Percentiles rank a stretch among this genome's conserved stretches.
These are phyloP conservation scores for Thumatha senex DNA, from an alignment of 2,888 invertebrate species.

Conservation along the genomic window DNA sequence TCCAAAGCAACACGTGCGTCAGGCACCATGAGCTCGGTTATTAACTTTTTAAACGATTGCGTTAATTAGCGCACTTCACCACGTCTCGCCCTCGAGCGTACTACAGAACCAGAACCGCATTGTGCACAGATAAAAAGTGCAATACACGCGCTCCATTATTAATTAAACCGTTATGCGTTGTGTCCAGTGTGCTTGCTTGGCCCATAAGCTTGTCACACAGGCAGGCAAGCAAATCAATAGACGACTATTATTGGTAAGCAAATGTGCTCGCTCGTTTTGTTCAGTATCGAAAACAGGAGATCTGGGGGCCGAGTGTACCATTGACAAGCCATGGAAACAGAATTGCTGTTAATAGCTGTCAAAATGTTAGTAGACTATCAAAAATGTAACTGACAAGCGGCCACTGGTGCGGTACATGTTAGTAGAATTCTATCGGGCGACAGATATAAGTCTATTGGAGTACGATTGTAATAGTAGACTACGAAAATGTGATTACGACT, in stretches of 20 bases:
- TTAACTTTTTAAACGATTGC: conserved; percentile 79
- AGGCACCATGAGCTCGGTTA: conserved; percentile 71
- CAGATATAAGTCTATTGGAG: no score
- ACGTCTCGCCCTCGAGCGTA: conserved; percentile 59
- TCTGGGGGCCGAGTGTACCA: no score
- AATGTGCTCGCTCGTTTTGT: not conserved
- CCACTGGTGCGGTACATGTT: no score
- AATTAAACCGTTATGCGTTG: conserved; percentile 58
- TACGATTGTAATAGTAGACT: no score
- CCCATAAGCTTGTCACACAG: conserved; percentile 20
- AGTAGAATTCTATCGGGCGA: no score
- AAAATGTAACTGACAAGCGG: no score
- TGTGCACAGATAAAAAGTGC: conserved; percentile 58
- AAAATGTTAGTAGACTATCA: no score
- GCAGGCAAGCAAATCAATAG: conserved; percentile 30
- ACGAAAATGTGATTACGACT: no score
- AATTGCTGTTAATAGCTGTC: no score
- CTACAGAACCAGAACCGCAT: conserved; percentile 29
- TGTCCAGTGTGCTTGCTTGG: conserved; percentile 31
- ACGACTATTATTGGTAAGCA: no score
- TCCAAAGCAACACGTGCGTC: conserved; percentile 59
- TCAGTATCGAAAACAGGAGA: no score
- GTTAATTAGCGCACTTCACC: conserved; percentile 75
- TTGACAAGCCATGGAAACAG: no score
- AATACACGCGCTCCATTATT: conserved; percentile 63